Percentiles rank a stretch among this genome's conserved stretches.
These are phyloP conservation scores for Eumerus sabulonum DNA, from an alignment of 2,888 invertebrate species.

Conservation along the genomic window DNA sequence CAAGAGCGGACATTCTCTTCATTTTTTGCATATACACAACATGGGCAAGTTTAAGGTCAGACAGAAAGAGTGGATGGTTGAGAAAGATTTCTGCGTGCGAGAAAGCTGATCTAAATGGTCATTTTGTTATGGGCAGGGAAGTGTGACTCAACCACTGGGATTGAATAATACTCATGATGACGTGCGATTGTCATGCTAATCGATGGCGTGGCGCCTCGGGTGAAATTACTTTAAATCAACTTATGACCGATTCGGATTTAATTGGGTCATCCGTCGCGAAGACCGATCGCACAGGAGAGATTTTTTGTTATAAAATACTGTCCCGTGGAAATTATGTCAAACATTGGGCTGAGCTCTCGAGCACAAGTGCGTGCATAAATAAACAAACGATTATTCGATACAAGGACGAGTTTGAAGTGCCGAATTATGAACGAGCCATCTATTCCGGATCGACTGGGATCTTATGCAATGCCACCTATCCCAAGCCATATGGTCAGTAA, in stretches of 20 bases:
- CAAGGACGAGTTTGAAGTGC: no score
- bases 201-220: constrained; percentile 27
- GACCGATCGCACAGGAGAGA: constrained; percentile 3
- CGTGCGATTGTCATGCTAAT: constrained; percentile 40
- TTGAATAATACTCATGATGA: constrained; percentile 37
- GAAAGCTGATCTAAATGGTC: constrained; percentile 17
- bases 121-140: neutral
- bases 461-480: no score
- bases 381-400: no score
- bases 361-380: constrained; percentile 1
- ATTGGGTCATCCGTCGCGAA: constrained; percentile 42
- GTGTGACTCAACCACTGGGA: constrained; percentile 13
- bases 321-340: constrained; percentile 36
- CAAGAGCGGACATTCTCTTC: constrained; percentile 43
- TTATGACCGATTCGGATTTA: constrained; percentile 12
- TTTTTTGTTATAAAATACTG: constrained; percentile 20
- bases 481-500: no score
- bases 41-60: constrained; percentile 56
- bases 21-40: constrained; percentile 13
- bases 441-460: no score
- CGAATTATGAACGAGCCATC: no score
- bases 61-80: constrained; percentile 3
- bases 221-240: constrained; percentile 39
- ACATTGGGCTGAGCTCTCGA: constrained; percentile 25
- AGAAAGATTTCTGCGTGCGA: constrained; percentile 29